phyloP scores from a whole-genome alignment of 2,888 invertebrate species.

The Harmothoe impar region DNA sequence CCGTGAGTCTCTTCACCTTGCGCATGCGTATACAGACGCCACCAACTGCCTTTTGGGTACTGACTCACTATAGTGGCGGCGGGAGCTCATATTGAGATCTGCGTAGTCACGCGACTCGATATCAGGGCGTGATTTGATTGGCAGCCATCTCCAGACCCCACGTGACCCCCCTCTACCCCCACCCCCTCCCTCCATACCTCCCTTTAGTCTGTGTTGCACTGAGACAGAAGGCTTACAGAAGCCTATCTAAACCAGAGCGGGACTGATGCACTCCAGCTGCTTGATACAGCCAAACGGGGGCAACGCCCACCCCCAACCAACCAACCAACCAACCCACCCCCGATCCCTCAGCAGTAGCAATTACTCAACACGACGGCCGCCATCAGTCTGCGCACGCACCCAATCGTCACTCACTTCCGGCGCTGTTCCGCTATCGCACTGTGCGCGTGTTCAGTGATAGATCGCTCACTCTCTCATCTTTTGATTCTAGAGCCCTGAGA shows the following conservation, averaged over 20 bases:
- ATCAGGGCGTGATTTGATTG: constrained; percentile 11
- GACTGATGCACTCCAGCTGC: background rate
- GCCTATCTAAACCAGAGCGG: no score
- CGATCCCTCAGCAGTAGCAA: background rate
- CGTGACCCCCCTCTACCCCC: background rate
- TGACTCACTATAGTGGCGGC: background rate
- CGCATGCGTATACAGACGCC: background rate
- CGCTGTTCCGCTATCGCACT: no score
- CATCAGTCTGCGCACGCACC: background rate
- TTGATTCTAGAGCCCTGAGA: no score
- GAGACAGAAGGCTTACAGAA: background rate
- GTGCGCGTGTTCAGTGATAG: no score
- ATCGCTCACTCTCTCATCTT: no score
- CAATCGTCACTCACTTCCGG: background rate
- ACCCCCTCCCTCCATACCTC: background rate
- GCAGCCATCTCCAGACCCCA: background rate
- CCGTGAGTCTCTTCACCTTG: background rate
- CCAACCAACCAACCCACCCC: background rate
- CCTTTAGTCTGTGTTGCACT: background rate
- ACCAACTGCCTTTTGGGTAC: background rate
- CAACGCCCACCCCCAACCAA: background rate
- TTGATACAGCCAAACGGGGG: background rate
- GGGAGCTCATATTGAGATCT: background rate
- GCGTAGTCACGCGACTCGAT: background rate
- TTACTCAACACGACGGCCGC: background rate